Conservation (phyloP, 2,888 invertebrate genomes). For the Ischnura elegans region DNA sequence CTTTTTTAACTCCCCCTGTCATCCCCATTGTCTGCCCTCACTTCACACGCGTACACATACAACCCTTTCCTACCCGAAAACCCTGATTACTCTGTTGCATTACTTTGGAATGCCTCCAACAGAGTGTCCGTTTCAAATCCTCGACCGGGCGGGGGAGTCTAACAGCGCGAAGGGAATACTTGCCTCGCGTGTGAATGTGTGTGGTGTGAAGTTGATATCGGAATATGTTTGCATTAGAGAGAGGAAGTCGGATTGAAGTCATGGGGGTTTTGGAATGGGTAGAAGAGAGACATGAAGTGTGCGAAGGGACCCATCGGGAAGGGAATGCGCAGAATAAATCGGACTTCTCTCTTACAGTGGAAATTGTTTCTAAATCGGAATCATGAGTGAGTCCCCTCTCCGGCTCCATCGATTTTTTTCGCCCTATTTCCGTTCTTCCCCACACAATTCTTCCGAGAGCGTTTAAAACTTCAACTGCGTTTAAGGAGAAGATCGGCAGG, state of each 20-base stretch:
- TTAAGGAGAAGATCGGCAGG: too few species aligned
- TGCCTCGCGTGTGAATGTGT: neutral
- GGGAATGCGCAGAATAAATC: neutral
- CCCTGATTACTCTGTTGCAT: constrained; percentile 22
- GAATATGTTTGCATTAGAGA: neutral
- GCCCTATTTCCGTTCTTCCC: neutral
- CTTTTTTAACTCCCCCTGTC: neutral
- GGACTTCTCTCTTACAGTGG: neutral
- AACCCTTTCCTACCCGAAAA: neutral
- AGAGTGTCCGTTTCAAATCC: constrained; percentile 30
- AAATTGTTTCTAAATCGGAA: neutral
- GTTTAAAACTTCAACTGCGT: neutral
- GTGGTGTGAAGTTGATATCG: neutral
- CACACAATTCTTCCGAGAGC: neutral
- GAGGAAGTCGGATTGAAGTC: neutral
- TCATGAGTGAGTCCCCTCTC: neutral
- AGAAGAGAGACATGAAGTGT: neutral
- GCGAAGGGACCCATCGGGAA: neutral
- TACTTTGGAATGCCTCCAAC: constrained; percentile 25
- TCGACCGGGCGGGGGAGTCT: neutral
- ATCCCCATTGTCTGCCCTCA: neutral
- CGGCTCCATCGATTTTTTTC: too few species aligned
- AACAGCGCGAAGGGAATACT: neutral
- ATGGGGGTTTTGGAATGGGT: neutral
- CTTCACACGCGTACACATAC: neutral